Evolutionary conservation across 2,888 invertebrate species (phyloP).

Genomic region (Gari tellinella): DNA sequence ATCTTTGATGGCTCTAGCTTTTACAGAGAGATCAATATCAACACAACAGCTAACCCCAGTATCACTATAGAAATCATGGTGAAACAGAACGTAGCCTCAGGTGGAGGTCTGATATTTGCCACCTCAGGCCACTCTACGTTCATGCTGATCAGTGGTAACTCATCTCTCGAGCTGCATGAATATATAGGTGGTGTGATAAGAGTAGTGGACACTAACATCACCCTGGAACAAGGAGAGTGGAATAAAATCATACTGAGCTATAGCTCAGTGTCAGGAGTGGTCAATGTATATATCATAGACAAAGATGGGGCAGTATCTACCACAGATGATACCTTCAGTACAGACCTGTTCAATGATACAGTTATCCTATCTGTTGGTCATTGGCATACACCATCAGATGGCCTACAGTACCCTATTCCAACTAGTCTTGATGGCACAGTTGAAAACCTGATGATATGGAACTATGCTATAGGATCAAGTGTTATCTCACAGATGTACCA

Average conservation of each 20-base stretch:
- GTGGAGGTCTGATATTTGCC: constrained; percentile 60
- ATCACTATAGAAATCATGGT: constrained; percentile 66
- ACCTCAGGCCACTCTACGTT: constrained; percentile 58
- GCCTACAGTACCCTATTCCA: constrained; percentile 37
- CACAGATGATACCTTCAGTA: constrained; percentile 27
- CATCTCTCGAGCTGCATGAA: constrained; percentile 50
- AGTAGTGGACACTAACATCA: constrained; percentile 45
- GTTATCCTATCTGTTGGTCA: constrained; percentile 69
- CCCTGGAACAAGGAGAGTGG: constrained; percentile 60
- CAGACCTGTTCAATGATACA: constrained; percentile 51
- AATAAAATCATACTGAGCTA: constrained; percentile 69
- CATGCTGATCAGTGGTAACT: constrained; percentile 39
- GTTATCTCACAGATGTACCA: constrained; percentile 61
- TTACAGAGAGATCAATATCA: constrained; percentile 39
- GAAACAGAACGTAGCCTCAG: constrained; percentile 34
- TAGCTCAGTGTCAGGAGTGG: constrained; percentile 48
- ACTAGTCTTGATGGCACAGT: constrained; percentile 60
- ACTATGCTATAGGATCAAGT: constrained; percentile 59
- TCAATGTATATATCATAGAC: constrained; percentile 60
- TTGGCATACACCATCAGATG: constrained; percentile 66
- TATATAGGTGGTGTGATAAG: constrained; percentile 21
- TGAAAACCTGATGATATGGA: constrained; percentile 72
- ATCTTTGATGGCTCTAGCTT: constrained; percentile 58
- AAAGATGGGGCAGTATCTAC: constrained; percentile 51
- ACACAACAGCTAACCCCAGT: constrained; percentile 28